Evolutionary conservation across 1,140 invertebrate species (phyloP), one percentile per base, ranked within the genome.

Genomic region (Saxidomus purpurata): DNA sequence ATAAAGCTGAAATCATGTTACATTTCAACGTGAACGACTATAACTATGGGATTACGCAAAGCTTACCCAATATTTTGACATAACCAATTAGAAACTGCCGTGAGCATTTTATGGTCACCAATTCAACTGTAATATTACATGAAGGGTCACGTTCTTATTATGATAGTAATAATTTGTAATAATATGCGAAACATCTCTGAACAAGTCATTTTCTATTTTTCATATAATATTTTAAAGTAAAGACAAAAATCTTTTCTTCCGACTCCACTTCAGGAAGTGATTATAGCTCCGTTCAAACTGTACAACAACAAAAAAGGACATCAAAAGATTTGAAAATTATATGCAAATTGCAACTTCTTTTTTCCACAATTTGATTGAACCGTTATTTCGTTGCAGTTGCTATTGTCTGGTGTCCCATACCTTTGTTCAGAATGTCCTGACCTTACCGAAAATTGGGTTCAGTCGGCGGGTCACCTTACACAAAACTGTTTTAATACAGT

Each of bases 341-440:
- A 85, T 85, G 83, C 83, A 85, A 85, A 85, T 85, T 85, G 83
- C 69, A 85, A 55, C 83, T 71, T 55, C 43, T 19, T 85, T 85
- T 71, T 55, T 38, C 40, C 9, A 17, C 31, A 38, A 47, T 67
- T 40, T 59, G 40, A 49, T 71, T 55, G 83, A 52, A 85, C 83
- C 83, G 83, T 85, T 85, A 85, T 74, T 40, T 74, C 28, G 40
- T 71, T 34, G n/a, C 63, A 25, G 19, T 11, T 36, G 28, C 59
- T 74, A 28, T 76, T 76, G 83, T 74, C 69, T 40, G 31, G 40
- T 63, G 34, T 43, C 55, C 55, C 25, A 31, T 6, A 4, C 52
- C 61, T 34, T 82, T 82, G 80, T 82, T 82, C 61, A 74, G 67
- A 71, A 34, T 55, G 67, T 40, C 25, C 17, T 85, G 83, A 85